Conservation (phyloP, 2,888 invertebrate species). For the Cryptocephalus primarius region DNA sequence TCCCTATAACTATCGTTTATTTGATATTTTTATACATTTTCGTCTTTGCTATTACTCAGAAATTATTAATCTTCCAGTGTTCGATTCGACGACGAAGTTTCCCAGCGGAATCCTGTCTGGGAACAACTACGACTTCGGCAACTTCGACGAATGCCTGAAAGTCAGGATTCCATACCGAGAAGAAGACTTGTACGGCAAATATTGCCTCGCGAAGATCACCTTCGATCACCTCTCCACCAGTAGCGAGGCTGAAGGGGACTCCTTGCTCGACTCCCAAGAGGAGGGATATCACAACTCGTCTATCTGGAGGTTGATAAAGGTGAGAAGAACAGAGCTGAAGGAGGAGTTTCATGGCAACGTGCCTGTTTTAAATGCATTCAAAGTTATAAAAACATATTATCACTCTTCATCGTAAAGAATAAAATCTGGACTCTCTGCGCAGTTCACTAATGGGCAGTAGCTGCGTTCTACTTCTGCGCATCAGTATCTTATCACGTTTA, state of each 20-base stretch:
- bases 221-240: slow-evolving; percentile 23
- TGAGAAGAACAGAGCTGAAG: no score
- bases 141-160: slow-evolving; percentile 57
- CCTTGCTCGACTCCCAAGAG: not conserved
- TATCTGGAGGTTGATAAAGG: no score
- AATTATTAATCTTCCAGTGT: slow-evolving; percentile 41
- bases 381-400: no score
- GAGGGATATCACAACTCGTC: not conserved
- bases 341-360: no score
- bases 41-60: not conserved
- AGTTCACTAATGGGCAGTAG: no score
- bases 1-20: no score
- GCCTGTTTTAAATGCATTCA: no score
- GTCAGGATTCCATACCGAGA: slow-evolving; percentile 18
- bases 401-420: no score
- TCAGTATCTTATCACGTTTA: no score
- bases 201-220: slow-evolving; percentile 49
- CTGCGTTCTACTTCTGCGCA: no score
- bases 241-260: not conserved
- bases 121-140: slow-evolving; percentile 55
- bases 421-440: no score
- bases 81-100: slow-evolving; percentile 59
- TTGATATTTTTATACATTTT: no score
- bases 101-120: slow-evolving; percentile 55
- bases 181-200: slow-evolving; percentile 44